phyloP scores from a whole-genome alignment of 2,113 vertebrate species.

The Brachionichthys hirsutus region DNA sequence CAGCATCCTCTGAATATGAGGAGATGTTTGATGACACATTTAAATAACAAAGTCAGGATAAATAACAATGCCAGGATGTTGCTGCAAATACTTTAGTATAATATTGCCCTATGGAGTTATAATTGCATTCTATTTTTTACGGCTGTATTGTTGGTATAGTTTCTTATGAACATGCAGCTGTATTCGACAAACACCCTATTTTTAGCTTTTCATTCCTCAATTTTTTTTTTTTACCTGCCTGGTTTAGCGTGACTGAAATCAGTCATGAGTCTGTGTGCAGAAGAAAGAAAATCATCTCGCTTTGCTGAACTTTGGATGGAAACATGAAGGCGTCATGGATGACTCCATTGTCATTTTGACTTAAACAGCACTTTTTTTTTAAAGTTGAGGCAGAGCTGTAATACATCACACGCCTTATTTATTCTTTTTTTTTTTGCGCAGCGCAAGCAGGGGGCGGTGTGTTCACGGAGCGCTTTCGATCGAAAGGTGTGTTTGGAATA shows the following conservation, averaged over 20 bases:
- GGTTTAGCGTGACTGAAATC: slow-evolving; percentile 1
- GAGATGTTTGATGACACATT: slow-evolving; percentile 37
- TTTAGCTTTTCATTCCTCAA: neutral
- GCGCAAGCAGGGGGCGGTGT: neutral
- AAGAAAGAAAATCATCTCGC: neutral
- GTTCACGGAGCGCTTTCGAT: too few species aligned
- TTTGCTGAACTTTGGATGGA: neutral
- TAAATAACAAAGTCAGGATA: slow-evolving; percentile 9
- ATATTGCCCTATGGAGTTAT: neutral
- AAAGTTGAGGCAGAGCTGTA: neutral
- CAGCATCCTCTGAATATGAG: slow-evolving; percentile 30
- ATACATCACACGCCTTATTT: neutral
- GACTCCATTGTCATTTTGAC: slow-evolving; percentile 4
- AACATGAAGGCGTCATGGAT: neutral
- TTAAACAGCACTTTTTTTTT: neutral
- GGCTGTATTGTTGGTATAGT: neutral
- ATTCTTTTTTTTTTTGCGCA: neutral
- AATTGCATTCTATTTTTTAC: neutral
- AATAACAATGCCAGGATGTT: neutral
- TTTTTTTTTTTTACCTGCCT: slow-evolving; percentile 3
- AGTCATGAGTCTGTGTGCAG: neutral
- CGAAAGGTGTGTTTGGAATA: too few species aligned
- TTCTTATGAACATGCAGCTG: neutral
- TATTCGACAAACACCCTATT: neutral
- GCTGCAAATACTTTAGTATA: neutral